Evolutionary conservation across 92 coral and sea anemone genomes (phyloP), one percentile per base, ranked within the genome.

Genomic region (Paragorgia papillata): DNA sequence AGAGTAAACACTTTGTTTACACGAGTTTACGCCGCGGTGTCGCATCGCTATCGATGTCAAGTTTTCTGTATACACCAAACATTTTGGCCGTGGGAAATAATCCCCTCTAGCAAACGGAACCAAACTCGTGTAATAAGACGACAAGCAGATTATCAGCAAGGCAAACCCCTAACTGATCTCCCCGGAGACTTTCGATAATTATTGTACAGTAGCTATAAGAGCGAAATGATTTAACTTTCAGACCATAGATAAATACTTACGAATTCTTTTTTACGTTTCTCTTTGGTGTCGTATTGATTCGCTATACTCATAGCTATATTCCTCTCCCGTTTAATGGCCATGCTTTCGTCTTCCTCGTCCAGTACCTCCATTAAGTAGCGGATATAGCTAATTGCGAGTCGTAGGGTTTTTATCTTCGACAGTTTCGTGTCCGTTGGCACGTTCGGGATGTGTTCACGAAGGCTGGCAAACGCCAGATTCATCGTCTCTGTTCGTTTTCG

Each of bases 361-460:
- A 93, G 92, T 49, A 93, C 83, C 26, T 93, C 97, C 88, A 77
- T 90, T 66, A 93, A 66, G 55, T 90, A 93, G 28, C 90, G 89
- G 76, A 93, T 93, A 66, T 93, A 93, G 80, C 97, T 90, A 32
- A 93, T 93, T 2, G 97, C 97, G 3, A 93, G 82, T 73, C 97
- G 90, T 31, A 93, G 76, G 3, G 97, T 93, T 80, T 93, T 93
- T 75, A 93, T 93, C 88, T 93, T 93, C 48, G 97, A 93, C 43
- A 93, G 80, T 89, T 93, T 93, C 2, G 97, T 93, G 63, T 93
- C 97, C 3, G 89, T 88, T 0, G 97, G 97, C 49, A 93, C 97
- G 74, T 93, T 90, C 6, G 97, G 97, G 46, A 93, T 93, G 80
- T 92, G 97, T 35, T 91, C 88, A 22, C 97, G 89, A 12, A 93